Percentiles rank a stretch among this genome's conserved stretches.
These are phyloP conservation scores for Stenodema calcarata DNA, from an alignment of 2,888 invertebrate species.

Conservation along the genomic window DNA sequence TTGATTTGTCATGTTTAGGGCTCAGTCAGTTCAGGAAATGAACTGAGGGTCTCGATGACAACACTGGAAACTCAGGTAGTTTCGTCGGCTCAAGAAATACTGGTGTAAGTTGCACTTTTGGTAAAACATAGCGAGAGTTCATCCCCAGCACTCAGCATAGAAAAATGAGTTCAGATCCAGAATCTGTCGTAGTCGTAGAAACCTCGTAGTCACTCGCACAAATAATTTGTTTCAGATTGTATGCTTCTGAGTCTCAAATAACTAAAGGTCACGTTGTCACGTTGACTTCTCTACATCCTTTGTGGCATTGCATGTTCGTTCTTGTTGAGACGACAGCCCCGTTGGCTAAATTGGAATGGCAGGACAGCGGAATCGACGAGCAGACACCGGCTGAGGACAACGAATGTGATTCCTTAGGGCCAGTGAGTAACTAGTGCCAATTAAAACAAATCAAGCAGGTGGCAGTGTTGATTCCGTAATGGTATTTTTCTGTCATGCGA, in stretches of 20 bases:
- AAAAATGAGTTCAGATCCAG: no score
- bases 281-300: conserved; percentile 66
- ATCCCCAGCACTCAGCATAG: no score
- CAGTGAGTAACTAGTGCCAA: no score
- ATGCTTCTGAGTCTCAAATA: conserved; percentile 66
- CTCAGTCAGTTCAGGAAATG: conserved; percentile 2
- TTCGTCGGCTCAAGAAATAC: conserved; percentile 64
- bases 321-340: conserved; percentile 71
- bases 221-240: conserved; percentile 62
- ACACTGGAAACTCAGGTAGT: conserved; percentile 62
- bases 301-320: conserved; percentile 68
- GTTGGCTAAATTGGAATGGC: conserved; percentile 57
- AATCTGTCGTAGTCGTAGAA: no score
- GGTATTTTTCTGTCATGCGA: no score
- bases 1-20: conserved; percentile 17
- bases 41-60: conserved; percentile 50
- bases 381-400: conserved; percentile 25
- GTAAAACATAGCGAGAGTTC: no score
- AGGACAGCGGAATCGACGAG: conserved; percentile 42
- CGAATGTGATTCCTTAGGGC: conserved; percentile 56
- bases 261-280: conserved; percentile 66
- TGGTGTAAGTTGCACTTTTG: conserved; percentile 66
- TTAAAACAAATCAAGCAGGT: background rate
- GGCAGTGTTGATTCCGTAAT: no score
- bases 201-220: no score